A percentile compares a stretch with the other conserved stretches of the same genome.
phyloP scores from a whole-genome alignment of 2,113 vertebrate genomes.

The Telmatochromis sp. region DNA sequence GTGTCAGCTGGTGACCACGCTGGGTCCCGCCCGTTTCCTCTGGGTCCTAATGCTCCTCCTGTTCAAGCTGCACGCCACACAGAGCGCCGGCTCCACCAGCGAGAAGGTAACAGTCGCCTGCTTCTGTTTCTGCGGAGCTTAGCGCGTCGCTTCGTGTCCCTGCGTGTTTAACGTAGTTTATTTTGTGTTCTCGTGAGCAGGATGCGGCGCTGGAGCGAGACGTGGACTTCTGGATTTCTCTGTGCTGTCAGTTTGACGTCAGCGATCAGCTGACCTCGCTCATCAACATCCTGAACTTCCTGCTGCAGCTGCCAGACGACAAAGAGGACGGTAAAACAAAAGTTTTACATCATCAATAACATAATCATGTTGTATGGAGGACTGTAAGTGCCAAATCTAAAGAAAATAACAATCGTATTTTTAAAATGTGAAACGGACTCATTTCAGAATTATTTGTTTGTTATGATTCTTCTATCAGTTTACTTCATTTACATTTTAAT shows the following conservation, averaged over 20 bases:
- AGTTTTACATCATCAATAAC: background rate
- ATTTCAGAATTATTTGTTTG: background rate
- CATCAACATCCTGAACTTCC: slow-evolving; percentile 80
- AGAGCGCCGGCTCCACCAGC: slow-evolving; percentile 46
- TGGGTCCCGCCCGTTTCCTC: slow-evolving; percentile 82
- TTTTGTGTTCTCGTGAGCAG: slow-evolving; percentile 42
- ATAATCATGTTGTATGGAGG: background rate
- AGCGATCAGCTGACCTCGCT: slow-evolving; percentile 77
- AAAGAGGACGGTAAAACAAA: slow-evolving; percentile 77
- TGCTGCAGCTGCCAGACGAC: slow-evolving; percentile 82
- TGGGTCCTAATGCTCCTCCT: slow-evolving; percentile 86
- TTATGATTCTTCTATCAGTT: background rate
- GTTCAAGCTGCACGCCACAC: slow-evolving; percentile 86
- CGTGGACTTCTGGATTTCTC: slow-evolving; percentile 87
- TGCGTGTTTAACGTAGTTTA: background rate
- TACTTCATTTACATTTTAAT: background rate
- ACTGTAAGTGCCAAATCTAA: background rate
- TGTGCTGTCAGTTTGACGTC: slow-evolving; percentile 82
- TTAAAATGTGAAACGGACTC: background rate
- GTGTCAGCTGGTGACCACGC: slow-evolving; percentile 74
- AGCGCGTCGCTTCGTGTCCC: fast-evolving
- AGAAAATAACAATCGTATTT: background rate
- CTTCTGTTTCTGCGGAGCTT: background rate
- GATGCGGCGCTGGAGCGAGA: slow-evolving; percentile 82
- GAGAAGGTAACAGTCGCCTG: slow-evolving; percentile 74